These are phyloP conservation scores for Alexandromys fortis DNA, from an alignment of 2,113 vertebrate species.

Conservation along the genomic window DNA sequence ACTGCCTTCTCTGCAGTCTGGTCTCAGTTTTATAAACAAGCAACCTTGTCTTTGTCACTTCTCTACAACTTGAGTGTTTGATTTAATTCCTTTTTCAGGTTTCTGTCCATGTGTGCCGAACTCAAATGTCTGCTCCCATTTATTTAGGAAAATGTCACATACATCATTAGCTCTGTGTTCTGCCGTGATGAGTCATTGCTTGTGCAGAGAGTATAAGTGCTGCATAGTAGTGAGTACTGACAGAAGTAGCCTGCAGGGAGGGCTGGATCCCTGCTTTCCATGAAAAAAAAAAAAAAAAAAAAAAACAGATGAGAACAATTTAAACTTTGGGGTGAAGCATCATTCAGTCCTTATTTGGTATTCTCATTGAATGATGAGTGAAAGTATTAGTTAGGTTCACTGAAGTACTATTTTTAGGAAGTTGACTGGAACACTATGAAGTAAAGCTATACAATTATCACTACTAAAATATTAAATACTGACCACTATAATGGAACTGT, in stretches of 20 bases:
- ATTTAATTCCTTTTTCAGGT: background rate
- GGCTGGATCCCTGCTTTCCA: background rate
- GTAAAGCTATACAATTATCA: background rate
- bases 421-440: background rate
- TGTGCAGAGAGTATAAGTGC: background rate
- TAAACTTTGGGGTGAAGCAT: background rate
- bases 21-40: background rate
- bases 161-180: background rate
- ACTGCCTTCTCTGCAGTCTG: background rate
- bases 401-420: background rate
- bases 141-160: slow-evolving; percentile 12
- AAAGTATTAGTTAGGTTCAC: background rate
- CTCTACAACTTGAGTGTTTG: background rate
- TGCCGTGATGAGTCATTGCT: background rate
- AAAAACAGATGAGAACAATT: background rate
- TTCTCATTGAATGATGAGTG: background rate
- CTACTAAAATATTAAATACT: background rate
- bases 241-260: background rate
- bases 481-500: background rate
- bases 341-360: background rate
- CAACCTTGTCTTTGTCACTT: background rate
- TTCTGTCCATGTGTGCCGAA: background rate
- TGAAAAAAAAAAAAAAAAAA: background rate
- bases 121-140: slow-evolving; percentile 23
- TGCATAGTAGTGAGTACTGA: background rate